phyloP scores from a whole-genome alignment of 2,888 invertebrate species.

The Cataglyphis cursor region DNA sequence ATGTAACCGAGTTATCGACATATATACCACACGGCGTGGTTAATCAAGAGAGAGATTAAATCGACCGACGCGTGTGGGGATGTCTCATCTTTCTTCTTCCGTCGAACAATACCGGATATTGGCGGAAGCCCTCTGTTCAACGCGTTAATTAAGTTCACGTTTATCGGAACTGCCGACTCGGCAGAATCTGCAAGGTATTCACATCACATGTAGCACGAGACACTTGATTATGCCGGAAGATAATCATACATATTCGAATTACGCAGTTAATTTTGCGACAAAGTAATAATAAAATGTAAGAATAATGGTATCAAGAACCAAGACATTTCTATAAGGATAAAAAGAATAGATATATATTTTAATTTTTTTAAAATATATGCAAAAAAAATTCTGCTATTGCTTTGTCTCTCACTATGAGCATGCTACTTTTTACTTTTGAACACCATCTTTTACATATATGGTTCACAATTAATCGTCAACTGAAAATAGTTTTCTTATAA shows the following conservation, averaged over 20 bases:
- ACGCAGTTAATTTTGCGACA: background rate
- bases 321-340: background rate
- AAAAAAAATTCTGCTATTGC: background rate
- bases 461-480: background rate
- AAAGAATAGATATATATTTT: background rate
- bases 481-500: slow-evolving; percentile 29
- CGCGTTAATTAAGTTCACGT: slow-evolving; percentile 79
- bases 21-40: slow-evolving; percentile 48
- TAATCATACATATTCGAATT: background rate
- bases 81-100: slow-evolving; percentile 61
- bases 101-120: slow-evolving; percentile 77
- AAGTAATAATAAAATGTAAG: background rate
- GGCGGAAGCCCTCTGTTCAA: slow-evolving; percentile 71
- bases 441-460: background rate
- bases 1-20: slow-evolving; percentile 62
- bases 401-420: background rate
- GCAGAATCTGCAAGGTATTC: slow-evolving; percentile 2
- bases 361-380: background rate
- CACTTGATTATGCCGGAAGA: background rate
- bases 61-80: slow-evolving; percentile 59
- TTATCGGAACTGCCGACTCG: slow-evolving; percentile 49
- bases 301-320: background rate
- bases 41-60: slow-evolving; percentile 70
- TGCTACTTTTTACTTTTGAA: background rate
- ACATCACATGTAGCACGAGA: background rate